These are phyloP conservation scores for Thalassoma bifasciatum DNA, from an alignment of 2,113 vertebrate species.

Conservation along the genomic window DNA sequence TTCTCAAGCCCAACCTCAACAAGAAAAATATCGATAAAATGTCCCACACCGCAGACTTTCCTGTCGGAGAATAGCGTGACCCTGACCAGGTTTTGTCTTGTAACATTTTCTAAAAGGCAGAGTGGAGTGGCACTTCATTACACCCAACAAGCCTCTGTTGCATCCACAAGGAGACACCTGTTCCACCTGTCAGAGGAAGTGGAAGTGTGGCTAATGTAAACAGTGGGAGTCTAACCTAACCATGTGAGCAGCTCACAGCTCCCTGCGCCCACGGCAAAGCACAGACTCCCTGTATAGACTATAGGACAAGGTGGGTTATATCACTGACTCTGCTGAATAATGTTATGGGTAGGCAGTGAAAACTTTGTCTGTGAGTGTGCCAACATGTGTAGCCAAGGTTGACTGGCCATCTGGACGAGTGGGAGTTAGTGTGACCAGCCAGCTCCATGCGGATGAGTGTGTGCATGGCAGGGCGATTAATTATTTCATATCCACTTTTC, in stretches of 20 bases:
- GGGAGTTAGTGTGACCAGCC: background rate
- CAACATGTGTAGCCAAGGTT: background rate
- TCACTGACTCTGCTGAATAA: background rate
- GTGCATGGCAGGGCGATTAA: background rate
- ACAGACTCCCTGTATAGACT: background rate
- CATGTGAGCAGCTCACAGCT: background rate
- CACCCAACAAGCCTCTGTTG: background rate
- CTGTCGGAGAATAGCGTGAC: background rate
- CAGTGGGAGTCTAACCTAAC: background rate
- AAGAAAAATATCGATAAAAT: background rate
- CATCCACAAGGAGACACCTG: background rate
- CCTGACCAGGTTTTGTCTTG: background rate
- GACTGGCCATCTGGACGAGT: background rate
- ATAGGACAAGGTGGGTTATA: background rate
- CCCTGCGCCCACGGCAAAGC: background rate
- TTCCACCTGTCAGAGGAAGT: conserved; percentile 4
- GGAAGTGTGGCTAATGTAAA: background rate
- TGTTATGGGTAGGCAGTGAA: background rate
- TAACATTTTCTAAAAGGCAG: conserved; percentile 3
- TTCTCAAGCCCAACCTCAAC: background rate
- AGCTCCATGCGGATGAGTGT: background rate
- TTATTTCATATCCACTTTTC: background rate
- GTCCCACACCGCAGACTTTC: background rate
- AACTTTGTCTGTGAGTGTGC: background rate
- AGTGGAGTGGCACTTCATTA: conserved; percentile 17